A percentile compares a stretch with the other conserved stretches of the same genome.
phyloP scores from a whole-genome alignment of 1,140 invertebrate species.

The Vanessa atalanta region DNA sequence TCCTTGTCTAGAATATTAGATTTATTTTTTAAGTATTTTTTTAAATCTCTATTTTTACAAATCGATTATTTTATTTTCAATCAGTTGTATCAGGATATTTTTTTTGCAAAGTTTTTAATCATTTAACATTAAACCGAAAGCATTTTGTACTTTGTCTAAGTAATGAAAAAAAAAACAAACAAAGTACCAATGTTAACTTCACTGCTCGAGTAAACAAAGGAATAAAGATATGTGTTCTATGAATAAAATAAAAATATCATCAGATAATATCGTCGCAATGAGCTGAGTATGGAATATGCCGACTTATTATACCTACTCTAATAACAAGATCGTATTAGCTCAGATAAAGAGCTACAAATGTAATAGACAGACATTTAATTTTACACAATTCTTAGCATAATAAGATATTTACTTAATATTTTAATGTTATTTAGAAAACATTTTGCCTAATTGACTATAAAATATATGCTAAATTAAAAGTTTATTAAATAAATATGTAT shows the following conservation, averaged over 20 bases:
- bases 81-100: background rate
- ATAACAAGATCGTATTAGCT: conserved; percentile 74
- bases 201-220: conserved; percentile 65
- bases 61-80: no score
- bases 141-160: background rate
- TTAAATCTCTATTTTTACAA: no score
- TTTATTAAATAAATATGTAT: no score
- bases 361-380: conserved; percentile 39
- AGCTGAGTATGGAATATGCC: conserved; percentile 73
- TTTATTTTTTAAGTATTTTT: no score
- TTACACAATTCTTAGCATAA: background rate
- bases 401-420: no score
- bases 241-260: conserved; percentile 79
- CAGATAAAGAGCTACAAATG: conserved; percentile 42
- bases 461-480: no score
- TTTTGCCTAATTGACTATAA: no score
- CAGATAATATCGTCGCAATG: conserved; percentile 66
- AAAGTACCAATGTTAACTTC: conserved; percentile 22
- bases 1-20: no score
- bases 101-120: background rate
- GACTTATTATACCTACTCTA: conserved; percentile 73
- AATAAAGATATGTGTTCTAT: conserved; percentile 71
- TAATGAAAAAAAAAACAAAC: conserved; percentile 5
- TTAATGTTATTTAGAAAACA: no score
- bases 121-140: background rate